Conservation (phyloP, 1,140 invertebrate genomes). For the Aleiodes sp. region DNA sequence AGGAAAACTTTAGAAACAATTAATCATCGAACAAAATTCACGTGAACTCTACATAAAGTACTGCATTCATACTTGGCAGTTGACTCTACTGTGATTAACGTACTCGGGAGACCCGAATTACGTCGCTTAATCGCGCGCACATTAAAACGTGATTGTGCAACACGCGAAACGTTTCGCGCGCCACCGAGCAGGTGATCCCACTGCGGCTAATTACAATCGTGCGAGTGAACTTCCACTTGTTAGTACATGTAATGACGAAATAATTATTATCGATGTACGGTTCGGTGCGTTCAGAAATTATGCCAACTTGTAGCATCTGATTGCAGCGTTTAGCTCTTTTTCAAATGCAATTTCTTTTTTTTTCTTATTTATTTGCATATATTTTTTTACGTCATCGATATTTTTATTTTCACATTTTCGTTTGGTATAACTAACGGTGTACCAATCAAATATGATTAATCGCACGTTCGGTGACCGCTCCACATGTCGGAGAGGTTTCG, state of each 20-base stretch:
- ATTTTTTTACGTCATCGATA: neutral
- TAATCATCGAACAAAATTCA: slow-evolving; percentile 26
- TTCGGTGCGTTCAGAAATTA: neutral
- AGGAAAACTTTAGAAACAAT: slow-evolving; percentile 25
- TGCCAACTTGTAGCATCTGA: neutral
- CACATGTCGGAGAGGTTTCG: neutral
- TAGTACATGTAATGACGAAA: slow-evolving; percentile 21
- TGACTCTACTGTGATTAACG: slow-evolving; percentile 28
- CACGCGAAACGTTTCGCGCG: slow-evolving; percentile 31
- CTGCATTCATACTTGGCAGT: neutral
- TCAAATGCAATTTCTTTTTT: slow-evolving; percentile 2
- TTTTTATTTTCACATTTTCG: neutral
- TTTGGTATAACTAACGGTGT: neutral
- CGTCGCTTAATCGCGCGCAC: slow-evolving; percentile 30
- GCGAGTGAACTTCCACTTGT: slow-evolving; percentile 13
- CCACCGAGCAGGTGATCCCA: slow-evolving; percentile 29
- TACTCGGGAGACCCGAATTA: slow-evolving; percentile 26
- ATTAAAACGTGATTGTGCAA: slow-evolving; percentile 35
- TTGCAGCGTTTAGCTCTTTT: neutral
- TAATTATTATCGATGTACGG: slow-evolving; percentile 18
- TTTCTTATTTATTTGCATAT: neutral
- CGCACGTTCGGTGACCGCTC: slow-evolving; percentile 3
- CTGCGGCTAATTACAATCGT: slow-evolving; percentile 29
- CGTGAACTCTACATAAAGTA: neutral
- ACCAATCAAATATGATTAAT: slow-evolving; percentile 23